A percentile compares a stretch with the other conserved stretches of the same genome.
Evolutionary conservation across 2,888 invertebrate genomes (phyloP).

Genomic region (Adelphocoris suturalis): DNA sequence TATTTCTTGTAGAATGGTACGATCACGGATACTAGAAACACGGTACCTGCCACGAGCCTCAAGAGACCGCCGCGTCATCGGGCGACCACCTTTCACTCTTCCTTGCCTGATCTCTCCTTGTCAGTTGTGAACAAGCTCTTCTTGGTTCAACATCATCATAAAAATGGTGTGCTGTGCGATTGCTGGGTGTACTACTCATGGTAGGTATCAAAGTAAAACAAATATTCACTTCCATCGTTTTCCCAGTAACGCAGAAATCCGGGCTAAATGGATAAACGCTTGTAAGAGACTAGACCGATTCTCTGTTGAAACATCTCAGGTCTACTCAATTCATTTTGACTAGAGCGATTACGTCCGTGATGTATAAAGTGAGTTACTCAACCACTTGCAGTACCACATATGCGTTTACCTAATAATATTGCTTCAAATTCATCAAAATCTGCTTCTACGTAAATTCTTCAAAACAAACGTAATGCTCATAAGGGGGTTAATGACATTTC

Average conservation of each 20-base stretch:
- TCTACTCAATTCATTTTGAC: slow-evolving; percentile 12
- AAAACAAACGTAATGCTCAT: slow-evolving; percentile 4
- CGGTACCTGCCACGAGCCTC: not conserved
- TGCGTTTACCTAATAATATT: slow-evolving; percentile 27
- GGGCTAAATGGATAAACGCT: slow-evolving; percentile 16
- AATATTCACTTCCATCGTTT: slow-evolving; percentile 29
- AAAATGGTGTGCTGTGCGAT: not conserved
- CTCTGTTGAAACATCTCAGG: not conserved
- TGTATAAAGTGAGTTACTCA: slow-evolving; percentile 3
- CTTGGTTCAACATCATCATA: not conserved
- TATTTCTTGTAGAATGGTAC: no score
- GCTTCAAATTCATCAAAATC: slow-evolving; percentile 39
- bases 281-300: slow-evolving; percentile 1
- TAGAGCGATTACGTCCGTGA: slow-evolving; percentile 10
- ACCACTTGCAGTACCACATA: slow-evolving; percentile 22
- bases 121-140: not conserved
- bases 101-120: not conserved
- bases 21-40: no score
- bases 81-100: not conserved
- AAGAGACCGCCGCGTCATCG: not conserved
- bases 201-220: slow-evolving; percentile 1
- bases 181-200: slow-evolving; percentile 35
- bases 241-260: slow-evolving; percentile 1
- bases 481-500: not conserved
- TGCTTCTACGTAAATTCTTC: not conserved